Conservation (phyloP, 2,113 vertebrate species). For the Callochromis pleurospilus region DNA sequence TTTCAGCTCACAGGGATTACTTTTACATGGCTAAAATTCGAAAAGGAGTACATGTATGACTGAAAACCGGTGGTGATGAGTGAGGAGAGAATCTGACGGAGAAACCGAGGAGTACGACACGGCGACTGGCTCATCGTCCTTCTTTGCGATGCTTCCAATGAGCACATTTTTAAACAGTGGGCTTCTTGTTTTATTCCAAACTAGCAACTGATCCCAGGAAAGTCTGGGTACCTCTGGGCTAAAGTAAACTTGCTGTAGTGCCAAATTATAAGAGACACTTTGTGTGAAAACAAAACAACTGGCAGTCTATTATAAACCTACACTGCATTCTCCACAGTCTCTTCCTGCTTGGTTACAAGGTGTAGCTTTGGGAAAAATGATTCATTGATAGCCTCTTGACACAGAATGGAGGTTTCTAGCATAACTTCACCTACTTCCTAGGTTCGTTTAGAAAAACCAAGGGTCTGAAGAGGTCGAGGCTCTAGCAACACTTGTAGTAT, state of each 20-base stretch:
- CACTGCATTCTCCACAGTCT: not conserved
- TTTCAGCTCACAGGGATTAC: not conserved
- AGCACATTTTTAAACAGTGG: not conserved
- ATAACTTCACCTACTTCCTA: not conserved
- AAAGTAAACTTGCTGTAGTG: not conserved
- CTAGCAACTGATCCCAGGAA: not conserved
- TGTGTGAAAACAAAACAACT: not conserved
- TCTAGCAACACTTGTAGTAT: not conserved
- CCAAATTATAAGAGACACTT: not conserved
- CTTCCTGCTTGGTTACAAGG: not conserved
- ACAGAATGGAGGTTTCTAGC: not conserved
- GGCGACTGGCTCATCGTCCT: not conserved
- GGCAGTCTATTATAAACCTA: not conserved
- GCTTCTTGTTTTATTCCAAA: not conserved
- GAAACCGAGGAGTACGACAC: not conserved
- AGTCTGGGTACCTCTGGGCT: not conserved
- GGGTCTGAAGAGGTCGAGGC: not conserved
- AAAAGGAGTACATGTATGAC: accelerated
- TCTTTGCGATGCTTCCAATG: not conserved
- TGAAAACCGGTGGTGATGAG: not conserved
- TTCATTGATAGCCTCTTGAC: not conserved
- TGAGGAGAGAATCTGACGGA: not conserved
- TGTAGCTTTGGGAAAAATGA: not conserved
- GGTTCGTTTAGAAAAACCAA: not conserved
- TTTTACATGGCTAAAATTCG: accelerated